Evolutionary conservation across 2,113 vertebrate species (phyloP).

Genomic region (Pomatorhinus ruficollis): DNA sequence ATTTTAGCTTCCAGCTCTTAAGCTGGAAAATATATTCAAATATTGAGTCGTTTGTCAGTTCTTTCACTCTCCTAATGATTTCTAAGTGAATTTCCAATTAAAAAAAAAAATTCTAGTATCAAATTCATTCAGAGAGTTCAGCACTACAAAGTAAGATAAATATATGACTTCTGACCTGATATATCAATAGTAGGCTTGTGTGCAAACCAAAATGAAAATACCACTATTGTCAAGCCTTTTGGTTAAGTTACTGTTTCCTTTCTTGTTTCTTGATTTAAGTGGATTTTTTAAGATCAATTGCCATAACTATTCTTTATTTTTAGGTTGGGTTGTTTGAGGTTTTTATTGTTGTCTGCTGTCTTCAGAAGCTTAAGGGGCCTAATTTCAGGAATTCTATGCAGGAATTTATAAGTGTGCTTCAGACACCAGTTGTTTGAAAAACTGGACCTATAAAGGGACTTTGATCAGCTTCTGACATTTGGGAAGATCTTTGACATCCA

Average conservation of each 20-base stretch:
- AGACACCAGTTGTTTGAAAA: background rate
- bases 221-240: background rate
- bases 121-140: background rate
- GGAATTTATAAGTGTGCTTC: background rate
- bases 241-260: background rate
- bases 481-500: background rate
- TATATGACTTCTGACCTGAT: background rate
- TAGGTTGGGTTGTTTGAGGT: accelerated
- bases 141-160: background rate
- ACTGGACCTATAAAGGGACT: background rate
- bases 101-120: background rate
- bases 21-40: background rate
- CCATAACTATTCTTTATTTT: background rate
- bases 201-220: background rate
- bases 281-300: background rate
- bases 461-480: background rate
- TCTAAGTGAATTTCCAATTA: background rate
- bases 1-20: background rate
- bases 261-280: background rate
- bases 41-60: background rate
- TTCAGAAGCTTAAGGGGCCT: background rate
- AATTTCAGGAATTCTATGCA: background rate
- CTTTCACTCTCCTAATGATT: background rate
- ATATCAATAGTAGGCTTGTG: background rate
- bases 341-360: background rate